Evolutionary conservation across 2,888 invertebrate species (phyloP).

Genomic region (Griposia aprilina): DNA sequence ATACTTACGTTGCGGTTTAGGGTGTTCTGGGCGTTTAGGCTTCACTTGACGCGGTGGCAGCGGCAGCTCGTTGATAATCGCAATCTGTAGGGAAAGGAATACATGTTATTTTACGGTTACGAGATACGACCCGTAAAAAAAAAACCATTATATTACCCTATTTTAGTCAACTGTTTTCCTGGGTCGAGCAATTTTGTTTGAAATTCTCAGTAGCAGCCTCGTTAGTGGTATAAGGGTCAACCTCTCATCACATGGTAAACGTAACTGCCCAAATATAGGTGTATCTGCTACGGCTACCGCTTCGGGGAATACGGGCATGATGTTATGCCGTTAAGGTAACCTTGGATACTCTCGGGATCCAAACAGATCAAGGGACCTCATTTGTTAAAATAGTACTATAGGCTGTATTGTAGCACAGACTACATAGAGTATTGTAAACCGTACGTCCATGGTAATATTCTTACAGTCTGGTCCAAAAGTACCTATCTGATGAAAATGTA

Average conservation of each 20-base stretch:
- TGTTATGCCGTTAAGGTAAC: neutral
- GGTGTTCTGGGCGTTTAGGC: neutral
- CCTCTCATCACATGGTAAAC: neutral
- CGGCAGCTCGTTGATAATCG: neutral
- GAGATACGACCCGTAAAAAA: neutral
- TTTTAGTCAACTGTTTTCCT: neutral
- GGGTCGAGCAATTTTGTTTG: neutral
- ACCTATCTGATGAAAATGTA: neutral
- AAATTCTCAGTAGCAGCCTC: neutral
- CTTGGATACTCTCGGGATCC: neutral
- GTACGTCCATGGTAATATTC: neutral
- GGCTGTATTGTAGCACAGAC: neutral
- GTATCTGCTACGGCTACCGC: neutral
- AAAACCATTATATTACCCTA: neutral
- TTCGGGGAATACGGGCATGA: neutral
- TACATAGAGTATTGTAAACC: neutral
- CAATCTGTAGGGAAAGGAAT: neutral
- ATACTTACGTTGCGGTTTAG: neutral
- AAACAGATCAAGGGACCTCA: neutral
- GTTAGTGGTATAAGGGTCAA: neutral
- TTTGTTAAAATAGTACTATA: neutral
- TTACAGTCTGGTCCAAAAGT: neutral
- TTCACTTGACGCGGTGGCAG: neutral
- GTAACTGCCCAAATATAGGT: neutral
- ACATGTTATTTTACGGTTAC: neutral